Evolutionary conservation across 2,113 vertebrate species (phyloP).

Genomic region (Nibea albiflora): DNA sequence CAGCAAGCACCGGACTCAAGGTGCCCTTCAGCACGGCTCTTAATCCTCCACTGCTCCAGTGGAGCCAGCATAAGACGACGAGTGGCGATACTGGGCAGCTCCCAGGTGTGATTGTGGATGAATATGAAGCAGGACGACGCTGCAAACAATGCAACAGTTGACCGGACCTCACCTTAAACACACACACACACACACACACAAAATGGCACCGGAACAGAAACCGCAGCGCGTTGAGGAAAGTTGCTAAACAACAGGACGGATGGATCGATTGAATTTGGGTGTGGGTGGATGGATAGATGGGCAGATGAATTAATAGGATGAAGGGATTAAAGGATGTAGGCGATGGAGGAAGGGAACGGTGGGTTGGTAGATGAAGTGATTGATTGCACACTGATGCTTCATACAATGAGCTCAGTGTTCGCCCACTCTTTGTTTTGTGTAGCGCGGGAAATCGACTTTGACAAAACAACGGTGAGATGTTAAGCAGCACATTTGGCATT

Average conservation of each 20-base stretch:
- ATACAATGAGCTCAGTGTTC: conserved; percentile 56
- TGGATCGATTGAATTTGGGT: conserved; percentile 7
- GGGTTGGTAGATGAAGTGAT: conserved; percentile 56
- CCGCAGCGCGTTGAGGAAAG: not conserved
- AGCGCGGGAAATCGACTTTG: conserved; percentile 36
- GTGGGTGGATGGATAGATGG: conserved; percentile 46
- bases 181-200: not conserved
- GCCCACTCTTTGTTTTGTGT: conserved; percentile 56
- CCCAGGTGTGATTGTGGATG: conserved; percentile 46
- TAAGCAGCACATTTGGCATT: not conserved
- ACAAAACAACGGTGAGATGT: conserved; percentile 23
- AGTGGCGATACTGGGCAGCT: conserved; percentile 49
- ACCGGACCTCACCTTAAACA: conserved; percentile 5
- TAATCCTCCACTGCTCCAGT: conserved; percentile 48
- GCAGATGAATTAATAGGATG: conserved; percentile 51
- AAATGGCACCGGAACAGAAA: not conserved
- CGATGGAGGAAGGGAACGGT: conserved; percentile 35
- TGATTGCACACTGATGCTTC: conserved; percentile 52
- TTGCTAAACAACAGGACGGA: not conserved
- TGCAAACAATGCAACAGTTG: not conserved
- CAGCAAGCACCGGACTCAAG: conserved; percentile 58
- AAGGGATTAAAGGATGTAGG: conserved; percentile 60
- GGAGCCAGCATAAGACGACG: conserved; percentile 47
- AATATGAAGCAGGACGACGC: conserved; percentile 47
- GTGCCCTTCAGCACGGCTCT: conserved; percentile 63